phyloP scores from a whole-genome alignment of 2,797 vertebrate species.

The Synaphobranchus kaupii region DNA sequence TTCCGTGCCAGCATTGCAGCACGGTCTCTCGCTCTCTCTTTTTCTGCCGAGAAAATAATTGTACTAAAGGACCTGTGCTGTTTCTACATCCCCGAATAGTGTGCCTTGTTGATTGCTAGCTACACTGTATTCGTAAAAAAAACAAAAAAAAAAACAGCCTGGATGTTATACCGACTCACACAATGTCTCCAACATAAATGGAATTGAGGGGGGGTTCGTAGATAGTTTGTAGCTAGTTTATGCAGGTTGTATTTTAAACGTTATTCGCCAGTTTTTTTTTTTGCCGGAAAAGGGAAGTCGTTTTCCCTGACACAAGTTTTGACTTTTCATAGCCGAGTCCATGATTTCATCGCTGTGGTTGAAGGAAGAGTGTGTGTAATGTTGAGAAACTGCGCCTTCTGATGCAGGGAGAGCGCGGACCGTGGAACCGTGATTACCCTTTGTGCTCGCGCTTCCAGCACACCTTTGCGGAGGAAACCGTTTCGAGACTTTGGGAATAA shows the following conservation, averaged over 20 bases:
- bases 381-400: conserved; percentile 7
- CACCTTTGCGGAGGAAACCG: conserved; percentile 15
- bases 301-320: background rate
- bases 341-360: background rate
- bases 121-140: background rate
- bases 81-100: background rate
- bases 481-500: conserved; percentile 10
- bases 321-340: background rate
- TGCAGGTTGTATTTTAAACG: background rate
- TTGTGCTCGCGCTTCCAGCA: background rate
- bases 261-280: background rate
- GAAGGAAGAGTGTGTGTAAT: background rate
- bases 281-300: conserved; percentile 37
- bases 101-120: background rate
- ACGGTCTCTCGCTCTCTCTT: background rate
- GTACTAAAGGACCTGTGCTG: background rate
- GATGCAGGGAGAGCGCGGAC: conserved; percentile 7
- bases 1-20: background rate
- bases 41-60: background rate
- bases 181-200: background rate
- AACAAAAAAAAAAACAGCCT: background rate
- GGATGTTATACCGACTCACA: background rate
- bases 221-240: background rate
- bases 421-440: background rate
- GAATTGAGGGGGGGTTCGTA: background rate